phyloP scores from a whole-genome alignment of 2,113 vertebrate species.

The Psilopogon haemacephalus region DNA sequence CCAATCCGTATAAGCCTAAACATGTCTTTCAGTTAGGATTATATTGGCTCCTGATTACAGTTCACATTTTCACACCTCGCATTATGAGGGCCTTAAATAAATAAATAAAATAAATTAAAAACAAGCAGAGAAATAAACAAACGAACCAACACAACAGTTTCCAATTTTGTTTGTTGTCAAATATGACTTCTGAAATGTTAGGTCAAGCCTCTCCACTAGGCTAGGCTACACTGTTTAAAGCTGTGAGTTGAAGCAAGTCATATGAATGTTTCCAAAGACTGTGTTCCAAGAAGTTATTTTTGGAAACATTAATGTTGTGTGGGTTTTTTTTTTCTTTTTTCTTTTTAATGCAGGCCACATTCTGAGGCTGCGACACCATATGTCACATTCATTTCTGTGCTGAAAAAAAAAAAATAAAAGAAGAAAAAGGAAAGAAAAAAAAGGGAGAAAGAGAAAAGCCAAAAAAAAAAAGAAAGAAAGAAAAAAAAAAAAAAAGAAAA shows the following conservation, averaged over 20 bases:
- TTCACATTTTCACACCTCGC: constrained; percentile 6
- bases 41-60: not conserved
- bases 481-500: too few species aligned
- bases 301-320: constrained; percentile 71
- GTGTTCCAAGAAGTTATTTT: constrained; percentile 64
- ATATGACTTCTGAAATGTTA: not conserved
- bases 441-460: too few species aligned
- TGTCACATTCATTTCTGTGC: constrained; percentile 58
- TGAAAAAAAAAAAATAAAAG: not conserved
- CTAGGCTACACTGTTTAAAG: not conserved
- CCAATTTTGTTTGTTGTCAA: constrained; percentile 52
- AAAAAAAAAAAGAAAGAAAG: too few species aligned
- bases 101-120: not conserved
- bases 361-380: constrained; percentile 64
- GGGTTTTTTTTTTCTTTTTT: too few species aligned
- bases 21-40: constrained; percentile 13
- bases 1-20: not conserved
- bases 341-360: constrained; percentile 75
- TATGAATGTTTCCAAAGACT: constrained; percentile 54
- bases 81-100: not conserved
- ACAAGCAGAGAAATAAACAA: not conserved
- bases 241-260: constrained; percentile 12
- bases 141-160: not conserved
- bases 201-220: not conserved
- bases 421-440: not conserved